phyloP scores from a whole-genome alignment of 2,797 vertebrate genomes.

The Miichthys miiuy region DNA sequence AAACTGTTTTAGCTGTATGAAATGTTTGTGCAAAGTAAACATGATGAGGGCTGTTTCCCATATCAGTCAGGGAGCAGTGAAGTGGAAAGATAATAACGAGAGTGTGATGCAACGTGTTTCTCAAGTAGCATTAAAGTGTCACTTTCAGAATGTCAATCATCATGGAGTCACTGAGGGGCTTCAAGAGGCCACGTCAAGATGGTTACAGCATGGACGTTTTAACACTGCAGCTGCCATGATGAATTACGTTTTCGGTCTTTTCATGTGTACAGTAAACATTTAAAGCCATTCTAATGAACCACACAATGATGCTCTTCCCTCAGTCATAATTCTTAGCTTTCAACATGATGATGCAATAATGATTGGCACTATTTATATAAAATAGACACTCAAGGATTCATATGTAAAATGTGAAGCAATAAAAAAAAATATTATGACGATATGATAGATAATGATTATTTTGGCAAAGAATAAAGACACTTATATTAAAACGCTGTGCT shows the following conservation, averaged over 20 bases:
- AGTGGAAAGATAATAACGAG: constrained; percentile 74
- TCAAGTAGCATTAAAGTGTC: constrained; percentile 73
- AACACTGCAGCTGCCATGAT: constrained; percentile 30
- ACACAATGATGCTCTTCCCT: background rate
- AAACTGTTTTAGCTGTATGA: constrained; percentile 1
- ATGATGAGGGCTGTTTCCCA: constrained; percentile 36
- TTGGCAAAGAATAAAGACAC: background rate
- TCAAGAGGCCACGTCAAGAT: constrained; percentile 30
- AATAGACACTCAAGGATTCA: too few relatives aligned
- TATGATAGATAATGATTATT: too few relatives aligned
- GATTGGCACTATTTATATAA: background rate
- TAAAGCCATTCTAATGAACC: background rate
- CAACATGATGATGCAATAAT: too few relatives aligned
- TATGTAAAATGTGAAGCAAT: too few relatives aligned
- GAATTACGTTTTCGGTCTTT: background rate
- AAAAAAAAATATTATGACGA: too few relatives aligned
- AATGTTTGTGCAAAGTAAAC: constrained; percentile 30
- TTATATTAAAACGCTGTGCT: background rate
- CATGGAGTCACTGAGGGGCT: constrained; percentile 43
- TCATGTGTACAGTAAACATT: background rate
- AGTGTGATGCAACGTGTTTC: constrained; percentile 58
- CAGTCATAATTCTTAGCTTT: background rate
- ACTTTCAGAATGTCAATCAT: constrained; percentile 72
- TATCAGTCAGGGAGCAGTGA: constrained; percentile 47
- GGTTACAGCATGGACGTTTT: constrained; percentile 37